phyloP scores from a whole-genome alignment of 2,113 vertebrate genomes.

The Sander vitreus region DNA sequence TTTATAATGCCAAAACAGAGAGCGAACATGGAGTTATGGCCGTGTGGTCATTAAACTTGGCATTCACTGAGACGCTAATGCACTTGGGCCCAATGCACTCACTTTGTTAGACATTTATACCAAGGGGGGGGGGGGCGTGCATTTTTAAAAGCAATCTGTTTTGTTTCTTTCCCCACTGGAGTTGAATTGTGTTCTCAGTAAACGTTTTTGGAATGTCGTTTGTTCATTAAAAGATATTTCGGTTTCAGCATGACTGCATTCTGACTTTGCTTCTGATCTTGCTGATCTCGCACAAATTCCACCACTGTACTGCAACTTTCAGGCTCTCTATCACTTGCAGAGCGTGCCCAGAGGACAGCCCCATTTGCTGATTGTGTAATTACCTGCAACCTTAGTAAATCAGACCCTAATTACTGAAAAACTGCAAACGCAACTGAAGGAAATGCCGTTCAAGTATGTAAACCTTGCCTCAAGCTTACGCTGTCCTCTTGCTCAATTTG shows the following conservation, averaged over 20 bases:
- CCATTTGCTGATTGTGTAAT: constrained; percentile 37
- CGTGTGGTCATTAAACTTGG: constrained; percentile 41
- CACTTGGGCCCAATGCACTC: constrained; percentile 17
- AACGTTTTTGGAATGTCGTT: constrained; percentile 27
- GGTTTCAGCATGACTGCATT: constrained; percentile 6
- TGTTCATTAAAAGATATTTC: neutral
- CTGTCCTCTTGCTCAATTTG: neutral
- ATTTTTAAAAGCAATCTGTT: constrained; percentile 13
- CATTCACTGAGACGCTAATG: constrained; percentile 51
- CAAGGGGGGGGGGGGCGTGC: neutral
- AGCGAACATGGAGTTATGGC: constrained; percentile 20
- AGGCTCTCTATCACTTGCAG: constrained; percentile 9
- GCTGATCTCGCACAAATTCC: constrained; percentile 30
- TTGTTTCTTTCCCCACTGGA: constrained; percentile 7
- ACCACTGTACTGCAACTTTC: constrained; percentile 7
- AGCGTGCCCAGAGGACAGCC: constrained; percentile 3
- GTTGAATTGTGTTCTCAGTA: neutral
- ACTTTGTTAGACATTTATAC: constrained; percentile 30
- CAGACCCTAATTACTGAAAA: constrained; percentile 43
- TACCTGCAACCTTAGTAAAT: constrained; percentile 39
- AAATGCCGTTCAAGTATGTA: constrained; percentile 1
- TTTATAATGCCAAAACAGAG: constrained; percentile 41
- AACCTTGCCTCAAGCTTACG: neutral
- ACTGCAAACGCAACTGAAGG: neutral
- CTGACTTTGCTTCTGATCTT: neutral